Conservation (phyloP, 2,888 invertebrate species). For the Azorinus chamasolen region DNA sequence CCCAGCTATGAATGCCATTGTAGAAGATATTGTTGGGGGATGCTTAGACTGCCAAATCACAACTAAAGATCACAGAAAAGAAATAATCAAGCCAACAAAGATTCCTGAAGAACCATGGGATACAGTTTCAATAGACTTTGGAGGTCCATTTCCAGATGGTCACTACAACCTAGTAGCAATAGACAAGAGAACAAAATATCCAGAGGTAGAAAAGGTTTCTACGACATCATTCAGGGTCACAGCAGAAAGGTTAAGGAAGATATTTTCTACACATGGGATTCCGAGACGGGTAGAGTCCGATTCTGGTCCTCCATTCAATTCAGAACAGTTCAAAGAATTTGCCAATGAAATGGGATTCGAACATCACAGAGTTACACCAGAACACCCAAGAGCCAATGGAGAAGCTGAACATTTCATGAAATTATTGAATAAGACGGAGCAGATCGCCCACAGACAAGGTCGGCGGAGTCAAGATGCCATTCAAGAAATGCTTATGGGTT, state of each 20-base stretch:
- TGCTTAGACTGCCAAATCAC: slow-evolving; percentile 39
- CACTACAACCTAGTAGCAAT: too few relatives aligned
- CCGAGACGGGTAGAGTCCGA: slow-evolving; percentile 28
- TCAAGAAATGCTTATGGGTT: background rate
- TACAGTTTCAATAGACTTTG: too few relatives aligned
- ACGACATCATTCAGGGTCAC: slow-evolving; percentile 21
- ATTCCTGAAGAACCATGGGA: slow-evolving; percentile 31
- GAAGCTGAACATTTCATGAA: slow-evolving; percentile 37
- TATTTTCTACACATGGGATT: slow-evolving; percentile 49
- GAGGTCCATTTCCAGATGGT: too few relatives aligned
- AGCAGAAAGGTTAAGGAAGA: slow-evolving; percentile 11
- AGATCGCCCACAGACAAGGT: slow-evolving; percentile 12
- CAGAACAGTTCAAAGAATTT: slow-evolving; percentile 38
- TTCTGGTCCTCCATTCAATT: slow-evolving; percentile 54
- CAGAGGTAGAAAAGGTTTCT: slow-evolving; percentile 18
- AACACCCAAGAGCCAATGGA: too few relatives aligned
- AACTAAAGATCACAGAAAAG: slow-evolving; percentile 17
- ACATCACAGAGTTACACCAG: too few relatives aligned
- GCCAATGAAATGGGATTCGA: too few relatives aligned
- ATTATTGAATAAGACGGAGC: slow-evolving; percentile 17
- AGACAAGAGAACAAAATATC: slow-evolving; percentile 20
- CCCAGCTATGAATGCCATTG: background rate
- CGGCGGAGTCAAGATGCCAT: background rate
- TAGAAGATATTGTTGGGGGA: slow-evolving; percentile 7
- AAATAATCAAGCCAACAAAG: slow-evolving; percentile 29